Evolutionary conservation across 2,797 vertebrate species (phyloP), one percentile per base, ranked within the genome.

Genomic region (Orestias chungarensis): DNA sequence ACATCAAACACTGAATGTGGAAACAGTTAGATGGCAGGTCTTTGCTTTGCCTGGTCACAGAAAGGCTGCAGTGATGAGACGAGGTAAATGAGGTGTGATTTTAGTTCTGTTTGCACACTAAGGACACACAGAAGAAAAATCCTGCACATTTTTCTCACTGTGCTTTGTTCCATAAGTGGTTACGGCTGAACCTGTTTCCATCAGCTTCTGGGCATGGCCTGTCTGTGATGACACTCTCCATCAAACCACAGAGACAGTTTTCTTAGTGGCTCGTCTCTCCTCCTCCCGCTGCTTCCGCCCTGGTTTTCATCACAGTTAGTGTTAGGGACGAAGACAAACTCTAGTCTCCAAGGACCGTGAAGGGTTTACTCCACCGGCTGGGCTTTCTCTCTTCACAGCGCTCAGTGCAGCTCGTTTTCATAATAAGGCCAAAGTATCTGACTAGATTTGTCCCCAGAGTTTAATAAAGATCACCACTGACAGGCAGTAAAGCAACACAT

Each of bases 391-490:
- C 80, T 44, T 74, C 72, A 9, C 74, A 69, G 71, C n/a, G 27
- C 76, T 73, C 3, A 1, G 68, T 75, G 77, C 76, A 81, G 81
- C 90, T 83, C 71, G 80, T 92, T 86, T 85, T 86, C 88, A 90
- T 94, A 94, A 94, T 91, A 91, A 92, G 93, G 88, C 88, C 88
- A 84, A 76, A 88, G 92, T 84, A 90, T 92, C 90, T 88, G 88
- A 90, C 92, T 92, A 74, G 87, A 93, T 93, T 92, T 86, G 89
- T 93, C 94, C 92, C 93, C 72, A 88, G 93, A 94, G 93, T 93
- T 95, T 92, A 93, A 94, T 94, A 94, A 95, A 95, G 90, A 92
- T 87, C 90, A 82, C 77, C 27, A 76, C 84, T 91, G 93, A 92
- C 93, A 93, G 93, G 87, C 93, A 88, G 92, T 93, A 92, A 93